Percentiles rank a stretch among this genome's conserved stretches.
phyloP scores from a whole-genome alignment of 1,140 invertebrate species.

The Cardiocondyla obscurior region DNA sequence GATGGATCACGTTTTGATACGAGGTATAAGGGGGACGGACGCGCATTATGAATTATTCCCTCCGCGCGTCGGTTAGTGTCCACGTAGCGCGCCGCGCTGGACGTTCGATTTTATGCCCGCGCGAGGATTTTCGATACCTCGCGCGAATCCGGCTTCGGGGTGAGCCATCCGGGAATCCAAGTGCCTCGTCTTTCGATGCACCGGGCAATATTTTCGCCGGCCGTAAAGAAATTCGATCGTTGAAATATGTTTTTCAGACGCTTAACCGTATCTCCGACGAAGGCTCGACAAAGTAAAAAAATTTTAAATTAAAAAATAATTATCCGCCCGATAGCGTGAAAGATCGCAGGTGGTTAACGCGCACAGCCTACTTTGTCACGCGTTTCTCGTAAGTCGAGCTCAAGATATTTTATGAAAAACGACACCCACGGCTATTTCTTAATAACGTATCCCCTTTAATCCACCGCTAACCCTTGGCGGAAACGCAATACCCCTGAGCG shows the following conservation, averaged over 20 bases:
- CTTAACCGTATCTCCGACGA: constrained; percentile 35
- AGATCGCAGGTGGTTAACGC: constrained; percentile 4
- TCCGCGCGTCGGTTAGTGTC: constrained; percentile 1
- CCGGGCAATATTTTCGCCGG: background rate
- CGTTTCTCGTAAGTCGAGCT: background rate
- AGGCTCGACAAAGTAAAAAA: no score
- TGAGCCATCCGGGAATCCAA: background rate
- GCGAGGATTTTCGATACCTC: background rate
- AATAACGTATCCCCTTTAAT: constrained; percentile 73
- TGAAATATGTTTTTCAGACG: background rate
- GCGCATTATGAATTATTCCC: constrained; percentile 34
- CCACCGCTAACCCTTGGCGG: constrained; percentile 45
- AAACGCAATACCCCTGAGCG: constrained; percentile 76
- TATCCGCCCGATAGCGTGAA: background rate
- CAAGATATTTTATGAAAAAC: constrained; percentile 34
- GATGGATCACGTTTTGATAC: constrained; percentile 42
- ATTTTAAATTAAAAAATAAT: background rate
- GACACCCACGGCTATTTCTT: constrained; percentile 58
- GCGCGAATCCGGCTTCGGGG: no score
- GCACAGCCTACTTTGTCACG: background rate
- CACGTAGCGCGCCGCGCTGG: background rate
- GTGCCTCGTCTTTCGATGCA: background rate
- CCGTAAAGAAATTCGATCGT: background rate
- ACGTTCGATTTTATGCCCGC: background rate
- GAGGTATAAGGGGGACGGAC: background rate